Percentiles rank a stretch among this genome's conserved stretches.
Conservation (phyloP, 2,797 vertebrate species). For the Melanotaenia maccullochi region DNA sequence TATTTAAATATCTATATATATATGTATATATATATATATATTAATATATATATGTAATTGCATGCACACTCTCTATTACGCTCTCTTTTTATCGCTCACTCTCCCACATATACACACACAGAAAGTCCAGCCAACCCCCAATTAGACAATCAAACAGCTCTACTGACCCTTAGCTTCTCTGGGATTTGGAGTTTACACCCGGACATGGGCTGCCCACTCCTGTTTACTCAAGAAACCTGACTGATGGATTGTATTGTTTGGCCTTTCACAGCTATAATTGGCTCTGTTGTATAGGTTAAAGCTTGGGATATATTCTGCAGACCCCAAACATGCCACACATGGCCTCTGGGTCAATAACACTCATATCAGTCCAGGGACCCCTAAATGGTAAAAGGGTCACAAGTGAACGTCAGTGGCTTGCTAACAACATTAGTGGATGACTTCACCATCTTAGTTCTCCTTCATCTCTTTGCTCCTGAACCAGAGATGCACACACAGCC, state of each 20-base stretch:
- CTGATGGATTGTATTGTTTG: slow-evolving; percentile 88
- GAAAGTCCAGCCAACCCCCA: slow-evolving; percentile 64
- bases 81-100: slow-evolving; percentile 52
- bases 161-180: slow-evolving; percentile 80
- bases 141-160: slow-evolving; percentile 84
- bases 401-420: slow-evolving; percentile 64
- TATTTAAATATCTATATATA: slow-evolving; percentile 16
- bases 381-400: slow-evolving; percentile 86
- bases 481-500: slow-evolving; percentile 67
- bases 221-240: slow-evolving; percentile 81
- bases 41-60: neutral
- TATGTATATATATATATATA: neutral
- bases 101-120: slow-evolving; percentile 37
- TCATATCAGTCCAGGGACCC: slow-evolving; percentile 82
- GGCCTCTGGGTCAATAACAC: slow-evolving; percentile 85
- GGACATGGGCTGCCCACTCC: slow-evolving; percentile 67
- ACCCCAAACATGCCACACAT: slow-evolving; percentile 86
- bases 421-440: slow-evolving; percentile 69
- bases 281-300: slow-evolving; percentile 85
- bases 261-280: slow-evolving; percentile 85
- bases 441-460: slow-evolving; percentile 58
- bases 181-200: slow-evolving; percentile 81
- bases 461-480: slow-evolving; percentile 46
- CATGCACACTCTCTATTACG: slow-evolving; percentile 32
- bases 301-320: slow-evolving; percentile 86